Evolutionary conservation across 2,113 vertebrate genomes (phyloP), one percentile per base, ranked within the genome.

Genomic region (Triplophysa tibetana): DNA sequence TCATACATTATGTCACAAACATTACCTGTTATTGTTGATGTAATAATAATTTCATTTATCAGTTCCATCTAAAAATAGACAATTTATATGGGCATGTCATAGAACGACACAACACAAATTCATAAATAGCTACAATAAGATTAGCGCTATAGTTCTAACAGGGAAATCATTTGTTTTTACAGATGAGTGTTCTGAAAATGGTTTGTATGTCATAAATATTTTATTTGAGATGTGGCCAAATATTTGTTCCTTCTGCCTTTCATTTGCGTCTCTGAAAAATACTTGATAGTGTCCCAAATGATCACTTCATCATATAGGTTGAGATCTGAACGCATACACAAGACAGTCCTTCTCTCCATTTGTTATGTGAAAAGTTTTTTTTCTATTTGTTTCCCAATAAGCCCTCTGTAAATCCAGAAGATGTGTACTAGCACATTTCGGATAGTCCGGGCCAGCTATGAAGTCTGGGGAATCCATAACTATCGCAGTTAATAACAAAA

Each of bases 381-480:
- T n/a, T n/a, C n/a, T n/a, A n/a, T n/a, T n/a, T n/a, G n/a, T n/a
- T 41, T 77, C 74, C 68, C 73, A 74, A 54, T 78, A 75, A 82
- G 56, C 43, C 19, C 52, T 70, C 81, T 64, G 66, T 78, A 80
- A 80, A 80, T 77, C 52, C 50, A 76, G 45, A 52, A 83, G 56
- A 84, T 69, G 54, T 73, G 72, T 24, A 54, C 72, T 79, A 78
- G 68, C 77, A 74, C 63, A 85, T 68, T 82, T 77, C 9, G n/a
- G 33, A 76, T 62, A 43, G 41, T 24, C 21, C 17, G 52, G n/a
- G 73, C 74, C 67, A 82, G 74, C 41, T 72, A 50, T 69, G 60
- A 65, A 66, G 76, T 75, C 84, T 81, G 70, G 76, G 81, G 64
- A 83, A 84, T 77, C 70, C 79, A 82, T 85, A 81, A 80, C 68